Evolutionary conservation across 2,797 vertebrate genomes (phyloP), one percentile per base, ranked within the genome.

Genomic region (Toxotes lorentzi): DNA sequence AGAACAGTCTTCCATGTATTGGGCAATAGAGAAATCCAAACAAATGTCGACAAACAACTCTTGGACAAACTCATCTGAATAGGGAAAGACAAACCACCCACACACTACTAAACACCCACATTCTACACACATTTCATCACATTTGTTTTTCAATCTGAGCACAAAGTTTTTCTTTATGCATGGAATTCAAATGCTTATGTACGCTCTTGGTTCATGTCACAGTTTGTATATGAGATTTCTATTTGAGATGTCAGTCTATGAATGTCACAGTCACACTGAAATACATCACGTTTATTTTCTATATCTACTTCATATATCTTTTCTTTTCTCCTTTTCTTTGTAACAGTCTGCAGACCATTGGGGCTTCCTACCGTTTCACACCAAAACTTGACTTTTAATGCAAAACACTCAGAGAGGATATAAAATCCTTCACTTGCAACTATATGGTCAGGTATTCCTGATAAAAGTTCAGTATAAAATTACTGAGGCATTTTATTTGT

Each of bases 1-100:
- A 96, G 94, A 94, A 86, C 85, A 93, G 96, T 98, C 97, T 99
- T 99, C 97, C 97, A 97, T 95, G 86, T 93, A 95, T 94, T 91
- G 95, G 97, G 97, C 97, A 98, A 97, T 97, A 97, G 88, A 95
- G 92, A 94, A 85, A 94, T 95, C 93, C 88, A 94, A 95, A 94
- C 94, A 91, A 91, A 88, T 41, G 70, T 90, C 59, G 80, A 93
- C 90, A 92, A 92, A 93, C 88, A 90, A 87, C 80, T 89, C 77
- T 89, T 78, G 78, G 91, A 92, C 90, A 87, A 88, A 92, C 63
- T 78, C 82, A 89, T 93, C 67, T 16, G 75, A 86, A 88, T 75
- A 65, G 72, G 71, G 72, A 89, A 85, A 88, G 81, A 82, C 78
- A 14, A 70, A n/a, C n/a, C n/a, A n/a, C n/a, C n/a, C n/a, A n/a